Conservation (phyloP, 2,113 vertebrate genomes). For the Pimephales promelas region DNA sequence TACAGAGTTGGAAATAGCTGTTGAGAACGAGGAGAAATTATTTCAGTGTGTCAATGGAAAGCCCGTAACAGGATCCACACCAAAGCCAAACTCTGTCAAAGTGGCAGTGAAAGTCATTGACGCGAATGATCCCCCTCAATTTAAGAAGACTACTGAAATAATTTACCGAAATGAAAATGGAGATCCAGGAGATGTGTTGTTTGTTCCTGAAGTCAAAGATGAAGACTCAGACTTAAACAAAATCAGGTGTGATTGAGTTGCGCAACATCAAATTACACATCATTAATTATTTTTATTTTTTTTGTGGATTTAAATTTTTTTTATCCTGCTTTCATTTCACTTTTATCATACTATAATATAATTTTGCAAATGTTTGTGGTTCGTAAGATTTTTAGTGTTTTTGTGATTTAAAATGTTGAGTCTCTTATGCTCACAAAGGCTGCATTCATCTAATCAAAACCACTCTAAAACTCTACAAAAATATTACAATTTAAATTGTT, state of each 20-base stretch:
- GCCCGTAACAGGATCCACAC: fast-evolving
- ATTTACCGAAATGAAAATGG: slow-evolving; percentile 68
- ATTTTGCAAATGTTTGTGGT: no score
- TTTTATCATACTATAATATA: no score
- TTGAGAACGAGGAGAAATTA: slow-evolving; percentile 74
- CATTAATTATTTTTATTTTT: no score
- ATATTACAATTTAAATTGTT: no score
- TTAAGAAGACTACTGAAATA: not conserved
- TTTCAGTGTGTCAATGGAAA: slow-evolving; percentile 63
- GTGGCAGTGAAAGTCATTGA: slow-evolving; percentile 68
- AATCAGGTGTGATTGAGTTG: slow-evolving; percentile 59
- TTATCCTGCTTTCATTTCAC: not conserved
- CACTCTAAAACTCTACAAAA: no score
- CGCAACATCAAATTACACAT: not conserved
- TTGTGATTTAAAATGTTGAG: no score
- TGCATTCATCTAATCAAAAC: no score
- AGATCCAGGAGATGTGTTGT: slow-evolving; percentile 68
- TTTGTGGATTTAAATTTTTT: not conserved
- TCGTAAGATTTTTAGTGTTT: no score
- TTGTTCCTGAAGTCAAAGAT: slow-evolving; percentile 64
- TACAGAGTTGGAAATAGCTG: slow-evolving; percentile 62
- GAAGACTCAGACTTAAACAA: slow-evolving; percentile 57
- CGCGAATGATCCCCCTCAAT: slow-evolving; percentile 72
- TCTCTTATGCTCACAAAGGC: no score
- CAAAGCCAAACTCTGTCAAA: not conserved